Evolutionary conservation across 2,888 invertebrate species (phyloP).

Genomic region (Pegoplata infirma): DNA sequence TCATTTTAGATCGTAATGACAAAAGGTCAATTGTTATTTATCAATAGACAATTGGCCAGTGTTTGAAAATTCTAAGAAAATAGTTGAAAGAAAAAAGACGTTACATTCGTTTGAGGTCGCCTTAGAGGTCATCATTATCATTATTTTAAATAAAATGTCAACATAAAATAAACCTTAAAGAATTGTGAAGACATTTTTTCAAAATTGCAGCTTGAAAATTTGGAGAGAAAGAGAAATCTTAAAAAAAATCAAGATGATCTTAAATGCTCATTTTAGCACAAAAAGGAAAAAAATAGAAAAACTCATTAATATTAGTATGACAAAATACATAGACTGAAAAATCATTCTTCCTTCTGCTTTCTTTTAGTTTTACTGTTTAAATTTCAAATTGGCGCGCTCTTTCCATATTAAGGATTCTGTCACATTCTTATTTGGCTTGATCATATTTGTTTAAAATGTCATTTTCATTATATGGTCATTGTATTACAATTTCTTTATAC

Average conservation of each 20-base stretch:
- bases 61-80: slow-evolving; percentile 11
- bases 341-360: too few species aligned
- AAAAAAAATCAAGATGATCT: slow-evolving; percentile 50
- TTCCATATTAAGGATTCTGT: slow-evolving; percentile 1
- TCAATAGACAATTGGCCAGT: slow-evolving; percentile 47
- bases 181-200: neutral
- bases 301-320: slow-evolving; percentile 41
- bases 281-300: slow-evolving; percentile 12
- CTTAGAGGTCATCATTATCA: slow-evolving; percentile 64
- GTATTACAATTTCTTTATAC: slow-evolving; percentile 46
- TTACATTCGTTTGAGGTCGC: slow-evolving; percentile 64
- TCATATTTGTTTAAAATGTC: slow-evolving; percentile 55
- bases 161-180: slow-evolving; percentile 13
- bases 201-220: slow-evolving; percentile 41
- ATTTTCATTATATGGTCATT: slow-evolving; percentile 56
- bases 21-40: slow-evolving; percentile 61
- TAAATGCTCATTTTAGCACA: slow-evolving; percentile 58
- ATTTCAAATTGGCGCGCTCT: slow-evolving; percentile 53
- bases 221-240: slow-evolving; percentile 16
- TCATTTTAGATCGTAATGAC: slow-evolving; percentile 36
- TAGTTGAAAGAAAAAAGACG: slow-evolving; percentile 38
- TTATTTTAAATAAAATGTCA: slow-evolving; percentile 59
- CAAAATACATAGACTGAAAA: too few species aligned
- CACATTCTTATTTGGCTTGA: slow-evolving; percentile 27
- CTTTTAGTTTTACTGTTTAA: neutral